Evolutionary conservation across 2,888 invertebrate genomes (phyloP), one percentile per base, ranked within the genome.

Genomic region (Dynastes hyllus): DNA sequence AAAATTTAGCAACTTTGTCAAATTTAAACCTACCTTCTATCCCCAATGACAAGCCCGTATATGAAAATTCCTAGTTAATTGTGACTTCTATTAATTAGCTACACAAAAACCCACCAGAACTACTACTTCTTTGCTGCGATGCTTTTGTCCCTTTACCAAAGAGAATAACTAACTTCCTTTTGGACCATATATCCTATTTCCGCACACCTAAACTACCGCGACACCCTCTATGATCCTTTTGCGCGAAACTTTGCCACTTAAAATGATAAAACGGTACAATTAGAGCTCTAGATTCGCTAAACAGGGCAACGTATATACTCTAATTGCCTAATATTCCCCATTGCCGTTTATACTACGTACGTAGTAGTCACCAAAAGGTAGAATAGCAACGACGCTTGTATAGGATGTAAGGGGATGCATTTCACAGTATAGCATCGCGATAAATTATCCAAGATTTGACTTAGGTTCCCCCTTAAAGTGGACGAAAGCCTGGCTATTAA

Each of bases 201-300:
- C 55, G n/a, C 55, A n/a, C 22, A n/a, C 55, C 55, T 55, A 16
- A 55, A 16, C 13, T 16, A 11, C 16, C 13, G n/a, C 55, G n/a
- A 55, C 3, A 66, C 13, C 13, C 40, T 16, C 37, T n/a, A 16
- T 8, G 16, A 66, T 45, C 16, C 40, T 32, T 37, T n/a, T 4
- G 37, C 66, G 32, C n/a, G 81, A 86, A 88, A 88, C 87, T 87
- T 88, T 86, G 86, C 88, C 87, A 88, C 88, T 88, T 88, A 87
- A 86, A 87, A 88, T 88, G 88, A 88, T 88, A 88, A 87, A 88
- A 88, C 85, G 88, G 85, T 86, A 87, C 87, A 87, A 88, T 88
- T 88, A 88, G 9, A 66, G 63, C 22, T 2, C 37, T 63, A 53
- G 37, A 22, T 29, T 32, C 53, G 22, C 29, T 22, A 32, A 58